Evolutionary conservation across 1,140 invertebrate genomes (phyloP), one percentile per base, ranked within the genome.

Genomic region (Heliconius eleuchia): DNA sequence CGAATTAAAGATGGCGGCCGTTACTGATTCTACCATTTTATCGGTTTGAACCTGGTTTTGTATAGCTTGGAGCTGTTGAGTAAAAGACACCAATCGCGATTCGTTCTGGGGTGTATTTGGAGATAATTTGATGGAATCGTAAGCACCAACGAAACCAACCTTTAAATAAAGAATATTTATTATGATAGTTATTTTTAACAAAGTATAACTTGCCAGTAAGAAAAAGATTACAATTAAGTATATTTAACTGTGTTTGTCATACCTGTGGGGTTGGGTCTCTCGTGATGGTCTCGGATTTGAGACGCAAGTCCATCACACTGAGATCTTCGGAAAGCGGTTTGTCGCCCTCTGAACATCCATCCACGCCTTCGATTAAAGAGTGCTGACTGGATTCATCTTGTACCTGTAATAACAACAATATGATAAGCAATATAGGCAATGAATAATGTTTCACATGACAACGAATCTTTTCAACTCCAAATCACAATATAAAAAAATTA

Each of bases 351-450:
- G 89, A 87, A 34, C 87, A 83, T 18, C 90, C 89, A 72, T 91
- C 92, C 71, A 86, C 79, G 74, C 85, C 85, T 50, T 91, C 90
- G 18, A 83, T 78, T 72, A 90, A 74, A 50, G 91, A 91, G 75
- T 93, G 91, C 83, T 97, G 96, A 81, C 96, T 97, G 79, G 95
- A 96, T 79, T 97, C 97, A 85, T 97, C 97, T 2, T 96, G 87
- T 70, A 91, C 79, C 91, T 92, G 82, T 11, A 42, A n/a, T 23
- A 27, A 66, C 23, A n/a, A 66, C 30, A 13, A 66, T 30, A 13
- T 66, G 23, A 27, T 30, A 27, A 30, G 27, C 3, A 13, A n/a
- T 60, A 2, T 46, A 16, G 13, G 13, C 11, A 46, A 46, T 46
- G 42, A 16, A 46, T 16, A 16, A 16, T 16, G 4, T 46, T 46